Percentiles rank a stretch among this genome's conserved stretches.
These are phyloP conservation scores for Micrasema minimum DNA, from an alignment of 1,140 invertebrate genomes.

Conservation along the genomic window DNA sequence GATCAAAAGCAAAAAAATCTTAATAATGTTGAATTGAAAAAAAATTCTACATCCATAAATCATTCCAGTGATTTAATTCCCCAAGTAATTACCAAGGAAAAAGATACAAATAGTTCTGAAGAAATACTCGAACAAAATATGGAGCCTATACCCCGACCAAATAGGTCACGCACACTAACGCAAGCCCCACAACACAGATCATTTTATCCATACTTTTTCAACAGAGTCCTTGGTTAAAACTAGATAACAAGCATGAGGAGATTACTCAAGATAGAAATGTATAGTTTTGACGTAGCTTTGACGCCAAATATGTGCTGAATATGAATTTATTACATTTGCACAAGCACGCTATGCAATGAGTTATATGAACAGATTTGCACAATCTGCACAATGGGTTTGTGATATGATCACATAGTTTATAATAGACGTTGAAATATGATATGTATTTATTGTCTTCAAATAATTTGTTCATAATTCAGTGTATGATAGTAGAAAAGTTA, in stretches of 20 bases:
- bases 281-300: conserved; percentile 34
- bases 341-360: conserved; percentile 40
- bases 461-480: conserved; percentile 10
- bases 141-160: conserved; percentile 47
- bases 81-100: conserved; percentile 12
- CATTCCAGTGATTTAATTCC: conserved; percentile 8
- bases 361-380: conserved; percentile 38
- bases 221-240: conserved; percentile 52
- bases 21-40: conserved; percentile 3
- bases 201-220: conserved; percentile 53
- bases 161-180: conserved; percentile 48
- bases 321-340: conserved; percentile 38
- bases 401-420: conserved; percentile 34
- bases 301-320: conserved; percentile 38
- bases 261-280: conserved; percentile 23
- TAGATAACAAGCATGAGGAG: neutral
- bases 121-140: conserved; percentile 35
- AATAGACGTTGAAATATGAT: conserved; percentile 16
- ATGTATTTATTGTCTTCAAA: conserved; percentile 6
- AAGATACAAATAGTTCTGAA: conserved; percentile 31
- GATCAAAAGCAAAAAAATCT: conserved; percentile 7
- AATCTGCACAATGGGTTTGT: conserved; percentile 39
- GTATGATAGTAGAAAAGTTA: neutral
- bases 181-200: conserved; percentile 51
- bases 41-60: conserved; percentile 14